Evolutionary conservation across 2,113 vertebrate species (phyloP), one percentile per base, ranked within the genome.

Genomic region (Gadus macrocephalus): DNA sequence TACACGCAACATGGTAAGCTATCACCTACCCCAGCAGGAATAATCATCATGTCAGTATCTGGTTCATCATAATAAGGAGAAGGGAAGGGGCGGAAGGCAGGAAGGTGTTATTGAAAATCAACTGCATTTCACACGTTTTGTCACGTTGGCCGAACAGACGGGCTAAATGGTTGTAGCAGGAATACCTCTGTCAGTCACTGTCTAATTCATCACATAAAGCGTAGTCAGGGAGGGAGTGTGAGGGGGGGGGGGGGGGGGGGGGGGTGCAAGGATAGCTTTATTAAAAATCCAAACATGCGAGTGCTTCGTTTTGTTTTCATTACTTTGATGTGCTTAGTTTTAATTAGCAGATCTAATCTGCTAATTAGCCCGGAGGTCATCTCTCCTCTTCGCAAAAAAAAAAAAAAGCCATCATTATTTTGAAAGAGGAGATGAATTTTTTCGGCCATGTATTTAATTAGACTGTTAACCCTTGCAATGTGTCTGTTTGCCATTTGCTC

Each of bases 311-410:
- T 88, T 86, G 80, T 89, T 90, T 90, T 86, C 87, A 86, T 85
- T 83, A 77, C 76, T 80, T 80, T 62, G 75, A 76, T 89, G 88
- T 87, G 78, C 85, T 89, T 85, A 85, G 42, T 90, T 90, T 91
- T 90, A 92, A 92, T 92, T 90, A 90, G 81, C 83, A 73, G 78
- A 71, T 78, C 77, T 91, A 91, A 92, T 92, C 90, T 89, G 87
- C 42, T 82, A 91, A 91, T 92, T 91, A 91, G 86, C 90, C 84
- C 67, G 70, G 84, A 90, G 88, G 89, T 93, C 88, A 92, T 72
- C 75, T 81, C 69, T 78, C 82, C 84, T 82, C 77, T 83, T 83
- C 76, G 71, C 71, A 73, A 85, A 82, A 61, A 88, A 87, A 49
- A 49, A 49, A 42, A 61, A 88, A 87, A 20, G 78, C 81, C 62